These are phyloP conservation scores for Agonopterix heracliana DNA, from an alignment of 2,888 invertebrate genomes.

Conservation along the genomic window DNA sequence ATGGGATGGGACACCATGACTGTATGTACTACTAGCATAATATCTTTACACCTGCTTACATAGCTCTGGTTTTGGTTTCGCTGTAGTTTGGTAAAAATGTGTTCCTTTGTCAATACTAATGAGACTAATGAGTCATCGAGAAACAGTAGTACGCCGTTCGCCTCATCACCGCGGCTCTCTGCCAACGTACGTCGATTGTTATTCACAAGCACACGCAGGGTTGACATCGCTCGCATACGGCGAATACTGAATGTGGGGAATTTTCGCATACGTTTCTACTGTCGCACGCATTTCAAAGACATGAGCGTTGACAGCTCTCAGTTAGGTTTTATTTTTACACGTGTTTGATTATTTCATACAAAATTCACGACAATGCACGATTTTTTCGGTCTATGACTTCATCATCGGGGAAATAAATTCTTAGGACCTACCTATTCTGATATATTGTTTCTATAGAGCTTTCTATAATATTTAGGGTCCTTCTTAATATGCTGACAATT, in stretches of 20 bases:
- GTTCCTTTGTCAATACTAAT: too few species aligned
- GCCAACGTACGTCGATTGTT: constrained; percentile 63
- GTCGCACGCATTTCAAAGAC: constrained; percentile 19
- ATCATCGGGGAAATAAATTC: too few species aligned
- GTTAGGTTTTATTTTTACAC: background rate
- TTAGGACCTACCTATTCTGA: too few species aligned
- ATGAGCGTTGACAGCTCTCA: constrained; percentile 9
- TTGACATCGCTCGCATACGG: constrained; percentile 55
- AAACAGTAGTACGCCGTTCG: constrained; percentile 26
- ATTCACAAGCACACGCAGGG: constrained; percentile 52
- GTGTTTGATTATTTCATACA: constrained; percentile 1
- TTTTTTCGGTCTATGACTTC: too few species aligned
- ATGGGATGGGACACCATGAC: too few species aligned
- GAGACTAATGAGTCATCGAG: constrained; percentile 8
- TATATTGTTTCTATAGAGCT: too few species aligned
- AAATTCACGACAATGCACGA: background rate
- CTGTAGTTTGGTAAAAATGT: too few species aligned
- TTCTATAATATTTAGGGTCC: too few species aligned
- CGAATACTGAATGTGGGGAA: constrained; percentile 68
- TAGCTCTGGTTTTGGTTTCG: too few species aligned
- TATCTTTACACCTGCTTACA: too few species aligned
- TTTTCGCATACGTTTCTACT: constrained; percentile 44
- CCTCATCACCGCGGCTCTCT: constrained; percentile 43
- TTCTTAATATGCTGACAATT: too few species aligned
- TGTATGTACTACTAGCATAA: too few species aligned